Evolutionary conservation across 2,797 vertebrate genomes (phyloP).

Genomic region (Enteromius fasciolatus): DNA sequence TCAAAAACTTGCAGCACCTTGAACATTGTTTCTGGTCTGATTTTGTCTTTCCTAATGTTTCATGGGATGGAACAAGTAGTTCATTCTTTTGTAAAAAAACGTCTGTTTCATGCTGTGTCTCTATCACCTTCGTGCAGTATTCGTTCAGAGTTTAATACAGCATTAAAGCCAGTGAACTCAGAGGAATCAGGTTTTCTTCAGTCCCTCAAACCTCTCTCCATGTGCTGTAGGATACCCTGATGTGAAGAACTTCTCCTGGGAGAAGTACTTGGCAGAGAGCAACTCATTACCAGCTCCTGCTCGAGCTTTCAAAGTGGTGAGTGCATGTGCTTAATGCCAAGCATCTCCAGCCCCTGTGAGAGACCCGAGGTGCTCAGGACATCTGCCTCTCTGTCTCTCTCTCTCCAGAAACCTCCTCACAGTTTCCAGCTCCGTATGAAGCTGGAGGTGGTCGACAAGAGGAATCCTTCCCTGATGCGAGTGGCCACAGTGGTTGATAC

Average conservation of each 20-base stretch:
- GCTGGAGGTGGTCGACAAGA: conserved; percentile 84
- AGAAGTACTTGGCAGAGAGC: conserved; percentile 85
- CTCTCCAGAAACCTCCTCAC: conserved; percentile 80
- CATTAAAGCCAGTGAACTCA: background rate
- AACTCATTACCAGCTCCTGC: conserved; percentile 84
- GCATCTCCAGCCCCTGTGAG: background rate
- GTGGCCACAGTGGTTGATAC: conserved; percentile 82
- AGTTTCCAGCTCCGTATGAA: conserved; percentile 85
- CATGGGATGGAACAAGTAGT: background rate
- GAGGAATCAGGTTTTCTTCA: background rate
- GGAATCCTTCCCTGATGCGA: conserved; percentile 82
- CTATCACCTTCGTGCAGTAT: background rate
- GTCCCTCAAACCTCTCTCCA: background rate
- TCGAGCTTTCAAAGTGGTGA: conserved; percentile 86
- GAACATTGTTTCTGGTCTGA: background rate
- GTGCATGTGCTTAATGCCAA: background rate
- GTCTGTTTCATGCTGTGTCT: background rate
- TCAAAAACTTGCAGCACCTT: too few species aligned
- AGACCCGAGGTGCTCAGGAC: background rate
- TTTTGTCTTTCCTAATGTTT: background rate
- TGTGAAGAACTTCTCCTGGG: conserved; percentile 83
- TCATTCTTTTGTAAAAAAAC: background rate
- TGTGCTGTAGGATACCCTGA: conserved; percentile 75
- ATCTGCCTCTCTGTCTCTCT: conserved; percentile 1
- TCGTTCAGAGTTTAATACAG: background rate